These are phyloP conservation scores for Melanostoma scalare DNA, from an alignment of 2,888 invertebrate genomes.

Conservation along the genomic window DNA sequence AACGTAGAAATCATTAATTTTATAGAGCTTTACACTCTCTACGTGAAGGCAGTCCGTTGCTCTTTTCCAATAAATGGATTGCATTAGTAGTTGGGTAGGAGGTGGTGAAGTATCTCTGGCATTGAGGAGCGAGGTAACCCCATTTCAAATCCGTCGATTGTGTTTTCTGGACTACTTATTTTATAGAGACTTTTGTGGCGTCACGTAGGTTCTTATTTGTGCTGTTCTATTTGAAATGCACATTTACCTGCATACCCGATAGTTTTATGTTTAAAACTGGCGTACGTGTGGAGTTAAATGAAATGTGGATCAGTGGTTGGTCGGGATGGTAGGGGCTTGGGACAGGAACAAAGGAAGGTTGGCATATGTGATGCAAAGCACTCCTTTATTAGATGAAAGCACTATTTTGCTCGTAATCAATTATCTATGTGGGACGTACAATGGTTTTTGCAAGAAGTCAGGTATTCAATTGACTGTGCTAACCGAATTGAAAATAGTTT, in stretches of 20 bases:
- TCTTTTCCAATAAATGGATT: constrained; percentile 16
- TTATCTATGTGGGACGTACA: no score
- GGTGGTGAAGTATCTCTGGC: constrained; percentile 2
- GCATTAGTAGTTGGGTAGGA: no score
- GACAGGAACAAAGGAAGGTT: no score
- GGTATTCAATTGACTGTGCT: no score
- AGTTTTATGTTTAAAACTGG: constrained; percentile 17
- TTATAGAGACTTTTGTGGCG: constrained; percentile 28
- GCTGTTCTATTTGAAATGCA: constrained; percentile 33
- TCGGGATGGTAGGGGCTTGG: no score
- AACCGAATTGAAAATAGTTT: no score
- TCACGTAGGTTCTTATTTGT: constrained; percentile 56
- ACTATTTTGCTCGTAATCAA: no score
- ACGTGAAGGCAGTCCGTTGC: constrained; percentile 48
- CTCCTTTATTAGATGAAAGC: no score
- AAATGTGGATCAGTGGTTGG: constrained; percentile 25
- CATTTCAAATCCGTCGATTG: constrained; percentile 19
- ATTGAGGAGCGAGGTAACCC: constrained; percentile 46
- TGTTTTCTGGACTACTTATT: constrained; percentile 18
- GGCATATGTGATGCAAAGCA: no score
- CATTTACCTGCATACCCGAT: constrained; percentile 24
- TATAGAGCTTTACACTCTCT: constrained; percentile 45
- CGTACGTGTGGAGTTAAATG: constrained; percentile 21
- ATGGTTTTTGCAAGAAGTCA: no score
- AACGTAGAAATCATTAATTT: constrained; percentile 59